These are phyloP conservation scores for Venustoraphidia nigricollis DNA, from an alignment of 2,888 invertebrate genomes.

Conservation along the genomic window DNA sequence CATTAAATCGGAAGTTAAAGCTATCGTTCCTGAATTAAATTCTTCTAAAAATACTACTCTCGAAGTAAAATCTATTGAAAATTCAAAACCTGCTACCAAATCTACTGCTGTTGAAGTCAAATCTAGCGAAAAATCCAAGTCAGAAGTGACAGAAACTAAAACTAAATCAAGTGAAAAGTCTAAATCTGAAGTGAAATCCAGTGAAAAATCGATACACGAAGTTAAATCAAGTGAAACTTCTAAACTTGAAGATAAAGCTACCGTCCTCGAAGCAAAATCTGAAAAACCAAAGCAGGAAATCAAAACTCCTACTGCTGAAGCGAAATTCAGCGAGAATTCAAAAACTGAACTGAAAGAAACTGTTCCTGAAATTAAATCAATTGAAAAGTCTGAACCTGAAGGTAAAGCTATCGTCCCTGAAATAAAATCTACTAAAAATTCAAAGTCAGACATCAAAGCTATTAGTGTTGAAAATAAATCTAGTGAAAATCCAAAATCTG, in stretches of 20 bases:
- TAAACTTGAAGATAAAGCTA: not conserved
- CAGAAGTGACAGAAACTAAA: not conserved
- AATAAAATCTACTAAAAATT: slow-evolving; percentile 5
- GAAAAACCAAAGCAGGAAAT: slow-evolving; percentile 3
- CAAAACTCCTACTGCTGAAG: not conserved
- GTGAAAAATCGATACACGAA: slow-evolving; percentile 6
- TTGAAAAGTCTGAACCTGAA: slow-evolving; percentile 7
- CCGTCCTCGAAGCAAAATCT: not conserved
- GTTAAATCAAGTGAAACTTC: slow-evolving; percentile 10
- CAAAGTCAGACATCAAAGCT: slow-evolving; percentile 3
- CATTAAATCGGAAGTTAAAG: slow-evolving; percentile 10
- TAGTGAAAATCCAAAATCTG: slow-evolving; percentile 9
- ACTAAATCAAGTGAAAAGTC: slow-evolving; percentile 8
- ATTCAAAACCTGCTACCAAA: slow-evolving; percentile 5
- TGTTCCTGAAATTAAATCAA: not conserved
- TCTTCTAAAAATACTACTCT: not conserved
- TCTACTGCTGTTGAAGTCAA: not conserved
- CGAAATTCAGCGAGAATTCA: not conserved
- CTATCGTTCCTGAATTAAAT: slow-evolving; percentile 6
- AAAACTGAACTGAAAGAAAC: not conserved
- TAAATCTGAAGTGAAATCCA: slow-evolving; percentile 9
- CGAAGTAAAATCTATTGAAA: slow-evolving; percentile 4
- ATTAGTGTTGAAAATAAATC: too few relatives aligned
- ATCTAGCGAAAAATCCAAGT: not conserved
- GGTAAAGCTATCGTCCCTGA: slow-evolving; percentile 5